phyloP scores from a whole-genome alignment of 2,888 invertebrate genomes.

The Pardosa pseudoannulata region DNA sequence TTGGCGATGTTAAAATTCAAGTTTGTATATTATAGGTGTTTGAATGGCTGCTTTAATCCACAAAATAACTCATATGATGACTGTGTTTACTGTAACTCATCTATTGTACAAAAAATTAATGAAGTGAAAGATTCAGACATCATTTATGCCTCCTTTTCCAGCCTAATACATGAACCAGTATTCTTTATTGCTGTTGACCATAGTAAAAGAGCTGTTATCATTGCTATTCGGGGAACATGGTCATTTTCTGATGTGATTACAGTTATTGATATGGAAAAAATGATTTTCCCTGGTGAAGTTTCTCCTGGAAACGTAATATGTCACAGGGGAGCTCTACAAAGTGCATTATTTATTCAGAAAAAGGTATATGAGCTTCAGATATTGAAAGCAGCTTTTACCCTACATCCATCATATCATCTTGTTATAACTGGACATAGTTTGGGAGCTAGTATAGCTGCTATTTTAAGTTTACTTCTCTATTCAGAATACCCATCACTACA shows the following conservation, averaged over 20 bases:
- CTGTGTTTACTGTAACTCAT: slow-evolving; percentile 37
- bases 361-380: slow-evolving; percentile 34
- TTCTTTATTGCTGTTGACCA: slow-evolving; percentile 52
- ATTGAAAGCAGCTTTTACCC: slow-evolving; percentile 29
- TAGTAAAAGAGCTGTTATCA: slow-evolving; percentile 20
- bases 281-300: background rate
- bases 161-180: slow-evolving; percentile 44
- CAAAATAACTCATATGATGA: slow-evolving; percentile 17
- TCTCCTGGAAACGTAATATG: slow-evolving; percentile 14
- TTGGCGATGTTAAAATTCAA: slow-evolving; percentile 20
- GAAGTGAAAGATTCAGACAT: slow-evolving; percentile 41
- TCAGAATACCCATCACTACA: slow-evolving; percentile 51
- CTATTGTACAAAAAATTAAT: slow-evolving; percentile 44
- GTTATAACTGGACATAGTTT: slow-evolving; percentile 60
- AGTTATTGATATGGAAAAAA: slow-evolving; percentile 31
- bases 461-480: slow-evolving; percentile 32
- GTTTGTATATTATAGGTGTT: slow-evolving; percentile 23
- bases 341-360: slow-evolving; percentile 54
- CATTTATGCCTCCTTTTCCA: slow-evolving; percentile 42
- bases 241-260: slow-evolving; percentile 61
- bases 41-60: slow-evolving; percentile 3
- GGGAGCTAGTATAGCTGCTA: slow-evolving; percentile 53
- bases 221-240: slow-evolving; percentile 43
- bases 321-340: slow-evolving; percentile 47
- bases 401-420: slow-evolving; percentile 40